Percentiles rank a stretch among this genome's conserved stretches.
These are phyloP conservation scores for Pyrrhosoma nymphula DNA, from an alignment of 2,888 invertebrate genomes.

Conservation along the genomic window DNA sequence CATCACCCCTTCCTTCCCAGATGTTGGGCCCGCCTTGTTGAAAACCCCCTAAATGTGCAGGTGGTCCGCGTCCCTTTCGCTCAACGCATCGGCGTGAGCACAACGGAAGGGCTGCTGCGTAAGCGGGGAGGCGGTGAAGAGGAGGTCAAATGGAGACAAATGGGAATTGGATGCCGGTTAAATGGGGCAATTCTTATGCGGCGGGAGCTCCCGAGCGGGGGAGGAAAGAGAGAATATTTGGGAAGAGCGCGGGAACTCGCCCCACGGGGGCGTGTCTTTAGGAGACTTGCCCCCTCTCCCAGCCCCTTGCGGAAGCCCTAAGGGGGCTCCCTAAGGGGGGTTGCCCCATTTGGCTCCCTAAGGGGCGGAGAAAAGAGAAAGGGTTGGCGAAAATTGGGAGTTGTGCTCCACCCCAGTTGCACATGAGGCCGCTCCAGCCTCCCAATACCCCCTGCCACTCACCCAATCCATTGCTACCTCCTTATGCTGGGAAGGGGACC, in stretches of 20 bases:
- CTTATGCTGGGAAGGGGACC: neutral
- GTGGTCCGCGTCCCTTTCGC: neutral
- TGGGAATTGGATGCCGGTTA: neutral
- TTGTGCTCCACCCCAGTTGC: no score
- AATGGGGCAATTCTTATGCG: neutral
- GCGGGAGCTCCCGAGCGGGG: neutral
- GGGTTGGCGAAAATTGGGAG: neutral
- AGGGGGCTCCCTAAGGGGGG: no score
- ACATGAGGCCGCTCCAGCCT: neutral
- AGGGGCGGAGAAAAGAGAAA: neutral
- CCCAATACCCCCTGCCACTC: neutral
- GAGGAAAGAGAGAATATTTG: conserved; percentile 8
- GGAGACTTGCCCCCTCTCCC: neutral
- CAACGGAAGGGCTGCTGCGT: neutral
- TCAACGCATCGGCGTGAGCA: neutral
- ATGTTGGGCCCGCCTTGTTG: neutral
- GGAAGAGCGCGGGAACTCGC: neutral
- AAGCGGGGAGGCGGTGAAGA: neutral
- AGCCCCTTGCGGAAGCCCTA: neutral
- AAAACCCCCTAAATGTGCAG: neutral
- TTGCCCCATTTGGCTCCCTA: neutral
- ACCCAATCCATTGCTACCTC: neutral
- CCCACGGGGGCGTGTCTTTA: neutral
- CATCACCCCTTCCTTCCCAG: neutral
- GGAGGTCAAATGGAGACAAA: conserved; percentile 19